Evolutionary conservation across 2,797 vertebrate genomes (phyloP), one percentile per base, ranked within the genome.

Genomic region (Gila robusta): DNA sequence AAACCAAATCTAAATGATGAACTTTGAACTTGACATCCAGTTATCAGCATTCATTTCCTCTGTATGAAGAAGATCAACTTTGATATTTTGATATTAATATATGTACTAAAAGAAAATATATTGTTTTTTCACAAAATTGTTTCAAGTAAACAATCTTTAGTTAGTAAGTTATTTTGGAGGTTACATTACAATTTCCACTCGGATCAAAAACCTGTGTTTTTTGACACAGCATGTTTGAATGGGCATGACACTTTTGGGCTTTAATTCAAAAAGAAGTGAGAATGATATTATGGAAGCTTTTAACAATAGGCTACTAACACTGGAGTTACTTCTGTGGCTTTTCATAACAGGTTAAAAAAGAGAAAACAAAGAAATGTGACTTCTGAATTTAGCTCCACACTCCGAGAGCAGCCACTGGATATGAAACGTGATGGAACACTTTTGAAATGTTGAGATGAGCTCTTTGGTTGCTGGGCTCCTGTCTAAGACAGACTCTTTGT

Each of bases 401-500:
- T 88, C 78, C 1, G 52, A 79, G 41, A 19, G 85, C 89, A 82
- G 83, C 91, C 64, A 72, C 79, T 81, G 89, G 89, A 91, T 84
- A 83, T 83, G 49, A 91, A 90, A 89, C 78, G 81, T 72, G 35
- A 41, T 71, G 56, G 32, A 66, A 64, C n/a, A 87, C 87, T 91
- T 91, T 88, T 88, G 62, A 86, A 90, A 92, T 87, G 80, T 81
- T 81, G 71, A 91, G 90, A 90, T 90, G 83, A 89, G 88, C 88
- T 90, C 86, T 89, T 85, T 62, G 84, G 91, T 88, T 89, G 79
- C 87, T 85, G 81, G 82, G 89, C 85, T 86, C 83, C 83, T 83
- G 87, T 90, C 89, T 88, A 85, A 91, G 90, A 91, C 89, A 80
- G 87, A 72, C 78, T 87, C 85, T 93, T 93, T 93, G 92, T 92